A percentile compares a stretch with the other conserved stretches of the same genome.
Evolutionary conservation across 1,140 invertebrate genomes (phyloP).

Genomic region (Platorchestia sp.): DNA sequence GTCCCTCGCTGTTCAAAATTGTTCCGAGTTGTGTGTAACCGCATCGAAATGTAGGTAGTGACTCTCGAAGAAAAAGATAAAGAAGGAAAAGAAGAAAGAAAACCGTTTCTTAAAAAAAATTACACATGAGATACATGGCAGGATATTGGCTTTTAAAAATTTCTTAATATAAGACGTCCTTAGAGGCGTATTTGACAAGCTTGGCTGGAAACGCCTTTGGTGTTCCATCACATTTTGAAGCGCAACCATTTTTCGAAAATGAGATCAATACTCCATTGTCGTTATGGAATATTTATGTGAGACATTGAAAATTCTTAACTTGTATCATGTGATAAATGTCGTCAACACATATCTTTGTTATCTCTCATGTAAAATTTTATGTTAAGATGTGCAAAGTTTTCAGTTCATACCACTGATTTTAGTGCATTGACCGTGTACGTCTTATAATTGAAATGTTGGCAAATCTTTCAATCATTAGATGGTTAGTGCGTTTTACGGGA

Average conservation of each 20-base stretch:
- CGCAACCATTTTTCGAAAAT: background rate
- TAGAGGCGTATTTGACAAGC: background rate
- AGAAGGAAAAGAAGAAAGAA: no score
- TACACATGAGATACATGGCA: no score
- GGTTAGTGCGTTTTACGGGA: no score
- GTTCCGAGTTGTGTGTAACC: background rate
- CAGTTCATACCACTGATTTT: no score
- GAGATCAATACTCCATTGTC: background rate
- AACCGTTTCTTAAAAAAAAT: no score
- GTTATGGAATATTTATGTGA: background rate
- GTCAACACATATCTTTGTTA: background rate
- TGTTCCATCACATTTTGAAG: no score
- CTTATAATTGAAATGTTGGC: no score
- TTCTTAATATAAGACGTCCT: no score
- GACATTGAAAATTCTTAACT: background rate
- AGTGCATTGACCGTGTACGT: no score
- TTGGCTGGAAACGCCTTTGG: background rate
- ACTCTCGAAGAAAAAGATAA: background rate
- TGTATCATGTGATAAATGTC: background rate
- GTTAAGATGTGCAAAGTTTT: background rate
- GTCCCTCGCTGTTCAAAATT: background rate
- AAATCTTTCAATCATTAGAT: no score
- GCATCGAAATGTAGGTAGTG: background rate
- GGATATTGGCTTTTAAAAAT: no score
- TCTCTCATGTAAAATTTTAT: background rate